A percentile compares a stretch with the other conserved stretches of the same genome.
Evolutionary conservation across 2,888 invertebrate species (phyloP).

Genomic region (Cenopis cana): DNA sequence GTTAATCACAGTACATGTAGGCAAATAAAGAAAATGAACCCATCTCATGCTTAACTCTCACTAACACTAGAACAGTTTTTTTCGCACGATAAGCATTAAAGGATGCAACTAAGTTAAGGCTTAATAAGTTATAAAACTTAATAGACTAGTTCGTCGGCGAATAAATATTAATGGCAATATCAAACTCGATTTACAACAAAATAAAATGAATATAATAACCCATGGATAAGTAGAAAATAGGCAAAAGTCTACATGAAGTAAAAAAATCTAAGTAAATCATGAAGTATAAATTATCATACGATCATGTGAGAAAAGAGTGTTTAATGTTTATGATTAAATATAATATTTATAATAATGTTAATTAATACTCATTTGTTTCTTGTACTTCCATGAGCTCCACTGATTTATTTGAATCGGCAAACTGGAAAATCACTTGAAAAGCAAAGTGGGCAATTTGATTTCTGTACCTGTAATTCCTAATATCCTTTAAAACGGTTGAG

Average conservation of each 20-base stretch:
- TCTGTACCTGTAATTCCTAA: too few species aligned
- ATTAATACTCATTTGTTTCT: not conserved
- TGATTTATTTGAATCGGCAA: too few species aligned
- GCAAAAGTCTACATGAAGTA: not conserved
- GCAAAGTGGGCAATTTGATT: too few species aligned
- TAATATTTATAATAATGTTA: too few species aligned
- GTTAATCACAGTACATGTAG: not conserved
- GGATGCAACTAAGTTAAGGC: constrained; percentile 35
- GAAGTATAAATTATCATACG: not conserved
- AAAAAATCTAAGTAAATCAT: too few species aligned
- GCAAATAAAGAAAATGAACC: constrained; percentile 2
- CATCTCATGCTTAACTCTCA: not conserved
- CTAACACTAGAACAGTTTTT: constrained; percentile 3
- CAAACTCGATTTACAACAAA: constrained; percentile 43
- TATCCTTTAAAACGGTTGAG: too few species aligned
- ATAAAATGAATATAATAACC: constrained; percentile 13
- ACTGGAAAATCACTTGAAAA: too few species aligned
- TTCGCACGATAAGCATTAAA: constrained; percentile 21
- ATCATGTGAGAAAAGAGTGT: not conserved
- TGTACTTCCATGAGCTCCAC: too few species aligned
- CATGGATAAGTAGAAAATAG: constrained; percentile 8
- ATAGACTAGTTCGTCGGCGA: constrained; percentile 32
- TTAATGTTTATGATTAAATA: too few species aligned
- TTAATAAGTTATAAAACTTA: constrained; percentile 44
- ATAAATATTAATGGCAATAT: constrained; percentile 42